phyloP scores from a whole-genome alignment of 2,888 invertebrate species.

The Mythimna lalbum region DNA sequence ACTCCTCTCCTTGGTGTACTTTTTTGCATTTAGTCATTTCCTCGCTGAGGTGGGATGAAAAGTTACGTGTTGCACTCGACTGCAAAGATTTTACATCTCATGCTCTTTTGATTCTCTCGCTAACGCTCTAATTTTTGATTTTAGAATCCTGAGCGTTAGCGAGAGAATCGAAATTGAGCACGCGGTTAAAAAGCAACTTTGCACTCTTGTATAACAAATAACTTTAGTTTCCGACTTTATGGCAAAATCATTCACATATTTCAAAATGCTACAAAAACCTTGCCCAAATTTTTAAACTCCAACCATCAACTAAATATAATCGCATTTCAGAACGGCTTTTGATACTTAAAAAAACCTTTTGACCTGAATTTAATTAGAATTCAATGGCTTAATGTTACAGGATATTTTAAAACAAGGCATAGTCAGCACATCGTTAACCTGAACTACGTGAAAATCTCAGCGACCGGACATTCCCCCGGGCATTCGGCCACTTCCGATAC shows the following conservation, averaged over 20 bases:
- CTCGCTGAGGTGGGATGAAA: too few relatives aligned
- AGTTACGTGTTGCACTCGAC: too few relatives aligned
- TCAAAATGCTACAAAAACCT: not conserved
- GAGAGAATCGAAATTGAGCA: too few relatives aligned
- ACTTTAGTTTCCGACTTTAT: not conserved
- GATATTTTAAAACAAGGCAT: conserved; percentile 45
- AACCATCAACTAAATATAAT: not conserved
- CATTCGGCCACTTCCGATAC: conserved; percentile 44
- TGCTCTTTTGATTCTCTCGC: too few relatives aligned
- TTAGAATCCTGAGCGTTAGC: too few relatives aligned
- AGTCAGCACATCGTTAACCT: conserved; percentile 26
- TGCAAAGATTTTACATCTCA: too few relatives aligned
- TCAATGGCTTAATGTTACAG: conserved; percentile 1
- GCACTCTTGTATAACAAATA: too few relatives aligned
- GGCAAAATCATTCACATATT: not conserved
- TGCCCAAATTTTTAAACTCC: not conserved
- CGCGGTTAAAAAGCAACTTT: too few relatives aligned
- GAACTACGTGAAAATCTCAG: conserved; percentile 56
- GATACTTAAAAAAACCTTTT: conserved; percentile 13
- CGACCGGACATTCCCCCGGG: conserved; percentile 36
- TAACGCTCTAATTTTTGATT: too few relatives aligned
- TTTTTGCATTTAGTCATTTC: too few relatives aligned
- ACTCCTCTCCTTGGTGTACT: too few relatives aligned
- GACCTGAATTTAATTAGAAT: conserved; percentile 27
- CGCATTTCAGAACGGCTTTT: conserved; percentile 1